These are phyloP conservation scores for Paracentrotus lividus DNA, from an alignment of 53 echinoderm and acorn worm species.

Conservation along the genomic window DNA sequence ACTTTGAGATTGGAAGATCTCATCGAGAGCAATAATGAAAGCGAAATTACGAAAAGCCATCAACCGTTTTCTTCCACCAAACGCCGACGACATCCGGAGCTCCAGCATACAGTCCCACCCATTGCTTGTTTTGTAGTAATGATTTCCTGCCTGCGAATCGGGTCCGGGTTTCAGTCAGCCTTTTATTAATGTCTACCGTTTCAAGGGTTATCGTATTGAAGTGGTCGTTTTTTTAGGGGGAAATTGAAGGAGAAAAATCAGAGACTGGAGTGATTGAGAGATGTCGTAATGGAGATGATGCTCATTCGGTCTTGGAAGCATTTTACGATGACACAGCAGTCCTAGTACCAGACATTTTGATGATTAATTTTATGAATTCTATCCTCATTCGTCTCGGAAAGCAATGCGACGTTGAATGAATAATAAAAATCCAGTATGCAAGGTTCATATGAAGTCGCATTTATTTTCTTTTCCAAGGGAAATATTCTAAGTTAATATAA, in stretches of 20 bases:
- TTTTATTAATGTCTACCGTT: background rate
- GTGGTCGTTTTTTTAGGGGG: background rate
- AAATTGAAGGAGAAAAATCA: background rate
- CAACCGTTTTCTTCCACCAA: background rate
- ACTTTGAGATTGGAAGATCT: background rate
- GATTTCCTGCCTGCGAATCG: background rate
- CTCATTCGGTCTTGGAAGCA: background rate
- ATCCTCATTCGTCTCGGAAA: background rate
- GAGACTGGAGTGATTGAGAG: background rate
- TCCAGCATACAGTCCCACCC: conserved; percentile 26
- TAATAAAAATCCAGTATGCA: background rate
- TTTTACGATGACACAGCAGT: background rate
- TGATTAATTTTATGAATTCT: background rate
- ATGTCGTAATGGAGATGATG: background rate
- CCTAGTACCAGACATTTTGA: background rate
- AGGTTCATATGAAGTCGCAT: background rate
- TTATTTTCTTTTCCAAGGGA: no score
- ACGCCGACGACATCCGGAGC: background rate
- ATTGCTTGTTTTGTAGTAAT: conserved; percentile 46
- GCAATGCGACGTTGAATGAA: background rate
- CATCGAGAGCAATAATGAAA: background rate
- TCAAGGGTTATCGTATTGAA: background rate
- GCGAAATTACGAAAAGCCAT: background rate
- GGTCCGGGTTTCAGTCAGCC: background rate
- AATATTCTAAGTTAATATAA: no score